phyloP scores from a whole-genome alignment of 2,113 vertebrate species.

The Upupa epops region DNA sequence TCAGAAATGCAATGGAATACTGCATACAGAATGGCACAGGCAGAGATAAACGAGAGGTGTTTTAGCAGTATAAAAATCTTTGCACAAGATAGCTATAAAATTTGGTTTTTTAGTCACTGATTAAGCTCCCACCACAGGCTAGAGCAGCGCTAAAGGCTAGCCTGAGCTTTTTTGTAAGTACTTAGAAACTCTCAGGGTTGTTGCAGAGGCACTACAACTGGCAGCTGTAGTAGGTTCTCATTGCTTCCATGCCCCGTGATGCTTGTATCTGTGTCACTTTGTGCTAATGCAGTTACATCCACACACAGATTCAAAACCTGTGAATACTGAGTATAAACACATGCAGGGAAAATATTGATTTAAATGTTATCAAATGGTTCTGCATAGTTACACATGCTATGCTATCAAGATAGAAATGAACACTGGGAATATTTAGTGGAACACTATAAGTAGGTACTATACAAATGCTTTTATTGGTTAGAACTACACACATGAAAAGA shows the following conservation, averaged over 20 bases:
- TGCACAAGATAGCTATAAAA: not conserved
- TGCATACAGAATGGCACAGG: not conserved
- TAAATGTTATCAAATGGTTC: not conserved
- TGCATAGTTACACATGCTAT: not conserved
- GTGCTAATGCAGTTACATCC: not conserved
- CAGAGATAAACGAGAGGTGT: not conserved
- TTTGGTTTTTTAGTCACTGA: not conserved
- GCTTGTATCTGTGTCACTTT: rapidly evolving
- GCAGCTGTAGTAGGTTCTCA: rapidly evolving
- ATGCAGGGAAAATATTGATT: not conserved
- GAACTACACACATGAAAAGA: not conserved
- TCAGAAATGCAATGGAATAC: not conserved
- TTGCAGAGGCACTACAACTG: not conserved
- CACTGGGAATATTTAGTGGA: not conserved
- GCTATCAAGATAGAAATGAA: not conserved
- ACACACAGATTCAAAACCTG: not conserved
- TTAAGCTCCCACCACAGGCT: not conserved
- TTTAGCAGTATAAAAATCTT: not conserved
- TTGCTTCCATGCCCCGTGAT: rapidly evolving
- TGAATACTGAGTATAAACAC: not conserved
- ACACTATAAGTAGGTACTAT: not conserved
- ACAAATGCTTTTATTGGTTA: slow-evolving; percentile 8
- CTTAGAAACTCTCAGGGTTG: no score
- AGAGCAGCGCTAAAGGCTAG: not conserved
- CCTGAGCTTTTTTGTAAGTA: not conserved